Evolutionary conservation across 1,140 invertebrate genomes (phyloP), one percentile per base, ranked within the genome.

Genomic region (Zaprionus africanus): DNA sequence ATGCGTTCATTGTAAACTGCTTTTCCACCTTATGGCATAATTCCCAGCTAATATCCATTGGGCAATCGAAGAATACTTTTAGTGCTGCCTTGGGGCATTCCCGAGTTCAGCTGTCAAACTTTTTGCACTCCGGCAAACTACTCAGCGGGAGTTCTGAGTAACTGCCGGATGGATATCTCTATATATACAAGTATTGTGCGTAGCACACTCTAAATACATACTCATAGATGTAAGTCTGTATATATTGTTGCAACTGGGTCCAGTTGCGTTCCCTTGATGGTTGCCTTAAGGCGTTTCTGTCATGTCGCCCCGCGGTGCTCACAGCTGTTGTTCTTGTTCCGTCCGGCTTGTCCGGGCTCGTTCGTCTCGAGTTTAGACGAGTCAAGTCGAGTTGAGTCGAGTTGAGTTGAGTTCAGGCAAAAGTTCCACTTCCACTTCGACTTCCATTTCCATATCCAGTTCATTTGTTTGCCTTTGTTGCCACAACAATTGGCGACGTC

Each of bases 391-490:
- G 59, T 34, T 70, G 66, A 70, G 12, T 63, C 4, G n/a, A 54
- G 26, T 17, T 12, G 38, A 58, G 26, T 17, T 12, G 38, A 58
- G 59, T 53, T 76, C 66, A 63, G 67, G 68, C 56, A 66, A 76
- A 72, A 72, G 62, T 72, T 72, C 60, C 66, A 63, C 76, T 82
- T 76, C 59, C 46, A 73, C 49, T 72, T 72, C 60, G 62, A 63
- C 76, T 82, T 76, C 59, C 46, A 73, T 54, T 59, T 72, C 72
- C 67, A 79, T 69, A 81, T 79, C 80, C 73, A 70, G 81, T 81
- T 79, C 85, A 88, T 88, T 88, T 88, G 84, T 79, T 88, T 88
- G 81, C 75, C 81, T 84, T 81, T 90, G 75, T 88, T 83, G 84
- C 81, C 81, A 84, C 81, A 86, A 85, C 82, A 86, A 87, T 84